These are phyloP conservation scores for Pachyrhynchus sulphureomaculatus DNA, from an alignment of 1,140 invertebrate genomes.

Conservation along the genomic window DNA sequence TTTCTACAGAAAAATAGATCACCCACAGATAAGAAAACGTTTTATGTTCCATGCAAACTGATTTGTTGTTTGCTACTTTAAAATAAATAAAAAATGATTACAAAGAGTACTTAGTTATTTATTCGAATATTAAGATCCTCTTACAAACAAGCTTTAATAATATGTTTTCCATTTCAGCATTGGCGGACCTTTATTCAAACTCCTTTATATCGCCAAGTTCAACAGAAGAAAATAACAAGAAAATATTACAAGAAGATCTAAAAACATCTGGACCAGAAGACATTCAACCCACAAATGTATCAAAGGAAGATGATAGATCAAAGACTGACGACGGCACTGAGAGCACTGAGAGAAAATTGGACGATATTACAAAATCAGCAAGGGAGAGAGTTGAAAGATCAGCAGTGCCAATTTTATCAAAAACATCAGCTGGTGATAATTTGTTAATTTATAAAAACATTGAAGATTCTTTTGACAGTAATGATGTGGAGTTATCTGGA, in stretches of 20 bases:
- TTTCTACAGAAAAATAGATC: no score
- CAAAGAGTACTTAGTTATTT: no score
- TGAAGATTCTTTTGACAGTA: conserved; percentile 44
- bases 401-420: conserved; percentile 52
- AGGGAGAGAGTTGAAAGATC: conserved; percentile 48
- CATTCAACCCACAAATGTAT: conserved; percentile 18
- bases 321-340: background rate
- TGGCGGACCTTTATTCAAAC: conserved; percentile 57
- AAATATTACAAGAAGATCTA: conserved; percentile 14
- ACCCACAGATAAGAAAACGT: no score
- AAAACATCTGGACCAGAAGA: conserved; percentile 32
- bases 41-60: no score
- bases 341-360: background rate
- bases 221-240: conserved; percentile 35
- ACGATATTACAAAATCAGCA: background rate
- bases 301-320: background rate
- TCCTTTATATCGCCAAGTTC: conserved; percentile 61
- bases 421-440: conserved; percentile 51
- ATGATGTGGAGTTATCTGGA: conserved; percentile 48
- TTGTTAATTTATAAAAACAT: conserved; percentile 47
- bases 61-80: no score
- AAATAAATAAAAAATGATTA: no score
- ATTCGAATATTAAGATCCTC: no score
- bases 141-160: no score
- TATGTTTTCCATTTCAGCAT: conserved; percentile 25